Conservation (phyloP, 2,797 vertebrate species). For the Erpetoichthys calabaricus region DNA sequence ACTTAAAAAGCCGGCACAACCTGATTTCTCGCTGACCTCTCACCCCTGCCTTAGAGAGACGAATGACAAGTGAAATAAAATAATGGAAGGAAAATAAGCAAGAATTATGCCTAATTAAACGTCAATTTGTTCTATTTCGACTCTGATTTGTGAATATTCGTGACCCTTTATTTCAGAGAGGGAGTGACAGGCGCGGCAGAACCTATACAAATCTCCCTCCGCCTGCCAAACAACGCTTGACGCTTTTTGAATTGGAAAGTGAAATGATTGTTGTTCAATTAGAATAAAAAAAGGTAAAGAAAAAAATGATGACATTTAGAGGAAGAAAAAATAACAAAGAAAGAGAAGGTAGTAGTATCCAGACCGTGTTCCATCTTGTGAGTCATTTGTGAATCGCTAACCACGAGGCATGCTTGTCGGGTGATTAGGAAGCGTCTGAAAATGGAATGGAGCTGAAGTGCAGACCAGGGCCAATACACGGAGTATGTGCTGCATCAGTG, state of each 20-base stretch:
- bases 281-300: constrained; percentile 4
- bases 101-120: constrained; percentile 44
- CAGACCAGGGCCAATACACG: too few species aligned
- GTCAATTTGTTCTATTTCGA: constrained; percentile 29
- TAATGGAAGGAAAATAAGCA: constrained; percentile 40
- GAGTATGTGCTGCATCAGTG: too few species aligned
- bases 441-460: neutral
- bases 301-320: constrained; percentile 7
- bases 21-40: constrained; percentile 11
- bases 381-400: neutral
- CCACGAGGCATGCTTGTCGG: too few species aligned
- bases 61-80: constrained; percentile 33
- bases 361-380: neutral
- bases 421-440: too few species aligned
- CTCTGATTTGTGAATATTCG: constrained; percentile 17
- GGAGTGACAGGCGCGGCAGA: neutral
- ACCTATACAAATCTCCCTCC: constrained; percentile 3
- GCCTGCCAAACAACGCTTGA: neutral
- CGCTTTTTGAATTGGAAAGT: neutral
- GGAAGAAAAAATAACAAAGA: constrained; percentile 13
- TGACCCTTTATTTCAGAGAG: constrained; percentile 1
- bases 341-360: neutral
- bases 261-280: constrained; percentile 3
- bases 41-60: constrained; percentile 6
- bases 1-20: constrained; percentile 6